Evolutionary conservation across 2,113 vertebrate species (phyloP).

Genomic region (Python bivittatus): DNA sequence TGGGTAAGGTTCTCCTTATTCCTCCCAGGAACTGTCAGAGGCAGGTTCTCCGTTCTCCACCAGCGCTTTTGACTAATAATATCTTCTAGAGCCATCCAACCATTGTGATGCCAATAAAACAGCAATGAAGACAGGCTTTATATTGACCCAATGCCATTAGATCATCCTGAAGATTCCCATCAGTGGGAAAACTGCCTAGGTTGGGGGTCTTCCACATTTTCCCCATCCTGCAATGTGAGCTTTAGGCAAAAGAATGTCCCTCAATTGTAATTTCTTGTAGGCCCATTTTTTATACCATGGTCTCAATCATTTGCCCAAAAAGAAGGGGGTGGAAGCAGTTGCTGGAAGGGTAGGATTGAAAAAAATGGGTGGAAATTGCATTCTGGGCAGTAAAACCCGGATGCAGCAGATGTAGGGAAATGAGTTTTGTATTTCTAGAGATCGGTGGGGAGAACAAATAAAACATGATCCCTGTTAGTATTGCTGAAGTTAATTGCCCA

Average conservation of each 20-base stretch:
- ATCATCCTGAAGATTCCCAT: neutral
- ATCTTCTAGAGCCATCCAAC: neutral
- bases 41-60: neutral
- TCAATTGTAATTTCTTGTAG: neutral
- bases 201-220: neutral
- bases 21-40: neutral
- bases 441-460: neutral
- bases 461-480: neutral
- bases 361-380: slow-evolving; percentile 16
- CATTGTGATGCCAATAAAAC: neutral
- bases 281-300: neutral
- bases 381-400: slow-evolving; percentile 22
- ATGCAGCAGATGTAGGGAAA: neutral
- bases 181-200: neutral
- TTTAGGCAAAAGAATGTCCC: neutral
- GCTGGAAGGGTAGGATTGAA: neutral
- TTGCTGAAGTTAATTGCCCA: neutral
- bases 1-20: neutral
- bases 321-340: neutral
- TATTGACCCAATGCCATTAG: neutral
- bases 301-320: slow-evolving; percentile 3
- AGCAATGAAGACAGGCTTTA: neutral
- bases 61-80: neutral
- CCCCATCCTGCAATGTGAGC: neutral
- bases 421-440: neutral